phyloP scores from a whole-genome alignment of 2,888 invertebrate genomes.

The Brachynemurus nebulosus region DNA sequence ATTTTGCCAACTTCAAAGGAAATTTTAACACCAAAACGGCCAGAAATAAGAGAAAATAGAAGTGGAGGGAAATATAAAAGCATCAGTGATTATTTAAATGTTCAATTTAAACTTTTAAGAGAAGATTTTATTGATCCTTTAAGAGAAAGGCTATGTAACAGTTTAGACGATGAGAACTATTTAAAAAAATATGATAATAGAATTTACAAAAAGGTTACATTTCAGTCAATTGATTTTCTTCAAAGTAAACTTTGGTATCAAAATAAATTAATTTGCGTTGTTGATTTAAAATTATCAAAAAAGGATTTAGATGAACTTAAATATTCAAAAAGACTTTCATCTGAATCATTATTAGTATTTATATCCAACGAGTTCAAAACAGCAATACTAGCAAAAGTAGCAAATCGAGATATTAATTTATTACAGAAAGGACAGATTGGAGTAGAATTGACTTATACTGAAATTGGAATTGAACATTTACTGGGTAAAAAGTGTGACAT shows the following conservation, averaged over 20 bases:
- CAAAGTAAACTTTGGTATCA: too few relatives aligned
- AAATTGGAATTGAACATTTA: slow-evolving; percentile 13
- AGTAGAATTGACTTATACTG: slow-evolving; percentile 33
- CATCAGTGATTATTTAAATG: slow-evolving; percentile 59
- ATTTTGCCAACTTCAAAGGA: slow-evolving; percentile 38
- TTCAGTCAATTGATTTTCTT: background rate
- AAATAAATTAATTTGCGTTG: slow-evolving; percentile 13
- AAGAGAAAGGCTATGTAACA: slow-evolving; percentile 43
- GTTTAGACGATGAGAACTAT: slow-evolving; percentile 9
- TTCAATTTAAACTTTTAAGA: slow-evolving; percentile 62
- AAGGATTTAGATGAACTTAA: slow-evolving; percentile 30
- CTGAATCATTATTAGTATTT: slow-evolving; percentile 59
- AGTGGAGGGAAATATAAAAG: slow-evolving; percentile 45
- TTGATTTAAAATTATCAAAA: slow-evolving; percentile 18
- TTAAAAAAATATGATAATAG: slow-evolving; percentile 13
- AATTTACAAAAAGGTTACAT: slow-evolving; percentile 17
- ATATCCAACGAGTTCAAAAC: slow-evolving; percentile 53
- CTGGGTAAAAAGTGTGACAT: slow-evolving; percentile 37
- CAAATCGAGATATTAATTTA: slow-evolving; percentile 38
- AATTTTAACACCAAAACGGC: slow-evolving; percentile 23
- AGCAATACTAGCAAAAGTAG: slow-evolving; percentile 53
- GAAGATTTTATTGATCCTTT: slow-evolving; percentile 70
- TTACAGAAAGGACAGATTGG: slow-evolving; percentile 39
- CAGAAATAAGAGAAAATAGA: slow-evolving; percentile 42
- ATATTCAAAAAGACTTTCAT: slow-evolving; percentile 45